Evolutionary conservation across 2,797 vertebrate genomes (phyloP).

Genomic region (Numenius phaeopus): DNA sequence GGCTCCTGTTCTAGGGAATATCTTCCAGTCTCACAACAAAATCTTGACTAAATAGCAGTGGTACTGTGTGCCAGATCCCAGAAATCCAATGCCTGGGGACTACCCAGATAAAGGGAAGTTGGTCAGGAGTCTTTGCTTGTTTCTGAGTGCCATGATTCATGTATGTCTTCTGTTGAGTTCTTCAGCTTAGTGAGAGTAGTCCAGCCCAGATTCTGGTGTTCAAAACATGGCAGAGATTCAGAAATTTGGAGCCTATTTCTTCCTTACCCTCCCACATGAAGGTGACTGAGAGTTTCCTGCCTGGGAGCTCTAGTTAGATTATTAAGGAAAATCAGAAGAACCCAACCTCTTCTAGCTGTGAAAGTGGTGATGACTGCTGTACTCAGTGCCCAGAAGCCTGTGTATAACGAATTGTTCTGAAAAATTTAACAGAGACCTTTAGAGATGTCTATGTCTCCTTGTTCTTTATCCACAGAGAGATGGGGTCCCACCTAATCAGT

Average conservation of each 20-base stretch:
- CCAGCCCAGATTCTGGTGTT: neutral
- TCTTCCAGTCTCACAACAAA: neutral
- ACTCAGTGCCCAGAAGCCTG: neutral
- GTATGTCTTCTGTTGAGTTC: neutral
- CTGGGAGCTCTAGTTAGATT: neutral
- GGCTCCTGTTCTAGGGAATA: neutral
- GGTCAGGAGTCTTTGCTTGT: neutral
- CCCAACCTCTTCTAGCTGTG: neutral
- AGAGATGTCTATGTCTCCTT: neutral
- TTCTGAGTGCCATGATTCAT: neutral
- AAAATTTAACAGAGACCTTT: neutral
- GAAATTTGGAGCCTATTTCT: neutral
- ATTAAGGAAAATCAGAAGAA: neutral
- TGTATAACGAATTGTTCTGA: neutral
- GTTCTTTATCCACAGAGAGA: neutral
- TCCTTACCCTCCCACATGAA: neutral
- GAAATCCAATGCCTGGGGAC: rapidly evolving
- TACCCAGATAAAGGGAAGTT: neutral
- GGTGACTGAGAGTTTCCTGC: neutral
- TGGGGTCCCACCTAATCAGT: neutral
- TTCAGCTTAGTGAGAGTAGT: neutral
- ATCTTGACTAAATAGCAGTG: neutral
- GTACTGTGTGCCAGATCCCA: neutral
- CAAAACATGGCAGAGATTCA: neutral
- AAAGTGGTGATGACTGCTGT: neutral